Percentiles rank a stretch among this genome's conserved stretches.
These are phyloP conservation scores for Parapsyche elsis DNA, from an alignment of 1,140 invertebrate species.

Conservation along the genomic window DNA sequence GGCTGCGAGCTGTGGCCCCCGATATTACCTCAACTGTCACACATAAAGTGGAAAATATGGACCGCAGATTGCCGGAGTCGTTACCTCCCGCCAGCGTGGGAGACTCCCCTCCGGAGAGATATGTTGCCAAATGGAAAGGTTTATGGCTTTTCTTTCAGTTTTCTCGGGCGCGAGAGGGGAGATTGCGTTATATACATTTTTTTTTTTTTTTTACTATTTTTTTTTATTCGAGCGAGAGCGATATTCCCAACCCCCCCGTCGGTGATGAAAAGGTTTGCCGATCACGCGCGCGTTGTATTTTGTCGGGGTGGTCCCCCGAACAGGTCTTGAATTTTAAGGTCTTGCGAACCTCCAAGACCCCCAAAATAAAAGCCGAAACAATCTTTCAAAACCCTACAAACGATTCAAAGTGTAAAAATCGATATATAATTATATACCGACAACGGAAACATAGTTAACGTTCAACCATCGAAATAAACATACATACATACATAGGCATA, in stretches of 20 bases:
- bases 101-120: conserved; percentile 54
- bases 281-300: conserved; percentile 68
- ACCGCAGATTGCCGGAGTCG: conserved; percentile 64
- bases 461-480: too few species aligned
- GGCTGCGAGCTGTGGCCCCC: conserved; percentile 66
- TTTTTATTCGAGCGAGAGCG: conserved; percentile 31
- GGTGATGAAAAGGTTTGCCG: conserved; percentile 51
- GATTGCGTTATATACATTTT: conserved; percentile 51
- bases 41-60: conserved; percentile 72
- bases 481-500: too few species aligned
- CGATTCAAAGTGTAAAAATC: neutral
- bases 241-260: conserved; percentile 24
- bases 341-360: neutral
- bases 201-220: conserved; percentile 6
- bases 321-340: conserved; percentile 38
- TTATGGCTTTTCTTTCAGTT: conserved; percentile 71
- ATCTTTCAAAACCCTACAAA: neutral
- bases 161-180: conserved; percentile 48
- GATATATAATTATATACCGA: too few species aligned
- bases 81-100: conserved; percentile 49
- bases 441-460: too few species aligned
- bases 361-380: neutral
- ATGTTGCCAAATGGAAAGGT: conserved; percentile 60
- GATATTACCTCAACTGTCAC: conserved; percentile 71
- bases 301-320: conserved; percentile 42